Evolutionary conservation across 2,113 vertebrate genomes (phyloP).

Genomic region (Phaethornis superciliosus): DNA sequence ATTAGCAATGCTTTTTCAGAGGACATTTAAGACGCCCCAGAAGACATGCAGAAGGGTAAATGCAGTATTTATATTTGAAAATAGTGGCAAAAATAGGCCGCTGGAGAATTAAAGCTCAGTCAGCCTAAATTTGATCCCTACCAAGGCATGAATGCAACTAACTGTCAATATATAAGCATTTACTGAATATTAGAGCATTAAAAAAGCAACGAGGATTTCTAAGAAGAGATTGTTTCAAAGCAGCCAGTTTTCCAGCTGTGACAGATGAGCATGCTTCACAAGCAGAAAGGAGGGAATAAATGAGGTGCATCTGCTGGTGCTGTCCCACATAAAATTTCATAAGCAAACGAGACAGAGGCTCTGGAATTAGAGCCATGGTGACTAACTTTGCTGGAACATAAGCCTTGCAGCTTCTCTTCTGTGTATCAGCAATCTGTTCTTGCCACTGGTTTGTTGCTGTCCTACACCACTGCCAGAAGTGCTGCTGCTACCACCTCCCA

Average conservation of each 20-base stretch:
- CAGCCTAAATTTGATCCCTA: background rate
- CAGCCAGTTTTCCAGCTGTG: background rate
- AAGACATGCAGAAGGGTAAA: background rate
- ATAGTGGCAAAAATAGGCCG: background rate
- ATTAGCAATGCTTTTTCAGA: background rate
- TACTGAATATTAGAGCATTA: background rate
- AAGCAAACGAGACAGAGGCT: background rate
- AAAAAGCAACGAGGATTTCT: background rate
- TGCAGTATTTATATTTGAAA: background rate
- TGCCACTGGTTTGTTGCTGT: background rate
- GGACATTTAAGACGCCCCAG: background rate
- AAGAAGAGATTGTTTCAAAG: background rate
- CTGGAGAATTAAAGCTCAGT: background rate
- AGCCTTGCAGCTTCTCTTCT: background rate
- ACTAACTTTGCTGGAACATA: background rate
- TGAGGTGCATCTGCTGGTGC: background rate
- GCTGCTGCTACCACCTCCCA: background rate
- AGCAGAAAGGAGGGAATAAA: background rate
- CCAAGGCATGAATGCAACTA: background rate
- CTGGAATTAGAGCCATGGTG: background rate
- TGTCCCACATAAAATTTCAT: background rate
- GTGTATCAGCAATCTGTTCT: fast-evolving
- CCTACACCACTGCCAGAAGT: background rate
- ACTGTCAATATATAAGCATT: background rate
- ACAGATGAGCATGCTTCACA: background rate